Evolutionary conservation across 2,797 vertebrate genomes (phyloP).

Genomic region (Heterohyrax brucei): DNA sequence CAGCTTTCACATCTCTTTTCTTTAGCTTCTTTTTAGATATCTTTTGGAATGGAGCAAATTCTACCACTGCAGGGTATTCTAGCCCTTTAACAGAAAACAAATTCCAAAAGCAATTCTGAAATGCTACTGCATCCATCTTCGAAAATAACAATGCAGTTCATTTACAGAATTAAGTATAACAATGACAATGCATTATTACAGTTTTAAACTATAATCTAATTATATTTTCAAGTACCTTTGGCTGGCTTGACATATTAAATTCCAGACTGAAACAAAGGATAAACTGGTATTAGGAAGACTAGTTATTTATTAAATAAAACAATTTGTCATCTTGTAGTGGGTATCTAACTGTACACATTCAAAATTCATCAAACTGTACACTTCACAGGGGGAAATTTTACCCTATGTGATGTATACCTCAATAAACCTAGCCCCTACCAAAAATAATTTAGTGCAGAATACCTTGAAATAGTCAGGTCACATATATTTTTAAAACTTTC

Average conservation of each 20-base stretch:
- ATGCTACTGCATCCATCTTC: neutral
- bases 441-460: neutral
- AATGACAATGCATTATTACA: neutral
- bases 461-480: neutral
- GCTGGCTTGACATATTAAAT: neutral
- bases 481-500: neutral
- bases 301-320: neutral
- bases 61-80: slow-evolving; percentile 98
- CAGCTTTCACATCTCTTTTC: slow-evolving; percentile 97
- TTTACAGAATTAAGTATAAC: neutral
- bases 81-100: slow-evolving; percentile 92
- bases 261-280: slow-evolving; percentile 1
- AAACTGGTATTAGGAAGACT: neutral
- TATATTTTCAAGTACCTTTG: neutral
- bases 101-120: slow-evolving; percentile 47
- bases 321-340: neutral
- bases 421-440: neutral
- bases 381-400: neutral
- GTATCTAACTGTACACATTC: neutral
- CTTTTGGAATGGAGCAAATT: slow-evolving; percentile 99
- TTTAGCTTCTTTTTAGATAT: slow-evolving; percentile 98
- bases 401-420: neutral
- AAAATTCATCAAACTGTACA: neutral
- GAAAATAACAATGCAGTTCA: neutral
- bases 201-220: slow-evolving; percentile 26